Conservation (phyloP, 53 echinoderm and acorn worm species). For the Apostichopus leukothele region DNA sequence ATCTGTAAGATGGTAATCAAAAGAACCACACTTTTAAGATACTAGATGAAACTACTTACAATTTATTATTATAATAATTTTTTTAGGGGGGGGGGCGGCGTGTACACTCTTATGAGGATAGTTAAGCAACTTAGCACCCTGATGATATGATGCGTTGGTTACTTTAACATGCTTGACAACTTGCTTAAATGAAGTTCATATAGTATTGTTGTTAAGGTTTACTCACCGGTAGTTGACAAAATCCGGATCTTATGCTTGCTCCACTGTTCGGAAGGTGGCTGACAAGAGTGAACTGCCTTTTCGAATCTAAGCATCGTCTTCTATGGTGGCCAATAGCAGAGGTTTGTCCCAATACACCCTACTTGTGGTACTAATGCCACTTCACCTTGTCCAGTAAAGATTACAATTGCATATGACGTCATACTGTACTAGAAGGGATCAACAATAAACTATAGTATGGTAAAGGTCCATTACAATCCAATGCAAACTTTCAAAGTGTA, state of each 20-base stretch:
- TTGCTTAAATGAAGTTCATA: too few species aligned
- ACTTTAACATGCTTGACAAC: too few species aligned
- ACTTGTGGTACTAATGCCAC: constrained; percentile 22
- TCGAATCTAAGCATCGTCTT: constrained; percentile 16
- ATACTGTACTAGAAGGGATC: background rate
- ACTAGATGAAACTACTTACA: background rate
- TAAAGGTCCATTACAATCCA: too few species aligned
- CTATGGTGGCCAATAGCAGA: constrained; percentile 13
- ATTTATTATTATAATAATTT: background rate
- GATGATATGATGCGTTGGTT: too few species aligned
- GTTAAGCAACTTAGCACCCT: too few species aligned
- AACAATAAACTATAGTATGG: too few species aligned
- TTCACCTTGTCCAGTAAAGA: background rate
- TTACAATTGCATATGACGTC: constrained; percentile 13
- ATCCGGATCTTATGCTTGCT: background rate
- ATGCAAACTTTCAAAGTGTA: too few species aligned
- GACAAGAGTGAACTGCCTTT: constrained; percentile 2
- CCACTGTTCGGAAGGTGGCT: constrained; percentile 6
- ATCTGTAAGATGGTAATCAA: background rate
- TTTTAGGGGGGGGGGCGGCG: too few species aligned
- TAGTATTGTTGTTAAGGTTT: too few species aligned
- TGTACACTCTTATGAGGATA: too few species aligned
- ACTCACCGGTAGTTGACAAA: constrained; percentile 7
- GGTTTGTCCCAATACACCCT: background rate
- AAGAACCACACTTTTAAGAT: background rate